phyloP scores from a whole-genome alignment of 2,888 invertebrate species.

The Prenolepis imparis region DNA sequence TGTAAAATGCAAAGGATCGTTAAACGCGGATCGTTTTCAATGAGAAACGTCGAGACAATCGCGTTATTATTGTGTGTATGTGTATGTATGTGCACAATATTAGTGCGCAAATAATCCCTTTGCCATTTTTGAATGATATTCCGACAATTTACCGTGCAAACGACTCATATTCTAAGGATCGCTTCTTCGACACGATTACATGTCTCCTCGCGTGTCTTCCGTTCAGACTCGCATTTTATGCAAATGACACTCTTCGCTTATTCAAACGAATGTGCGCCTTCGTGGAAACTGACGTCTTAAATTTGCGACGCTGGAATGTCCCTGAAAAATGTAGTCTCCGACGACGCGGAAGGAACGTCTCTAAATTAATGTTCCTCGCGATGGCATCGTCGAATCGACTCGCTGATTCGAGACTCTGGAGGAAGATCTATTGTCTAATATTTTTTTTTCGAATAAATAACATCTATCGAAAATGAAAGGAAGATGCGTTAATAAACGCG shows the following conservation, averaged over 20 bases:
- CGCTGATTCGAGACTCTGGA: background rate
- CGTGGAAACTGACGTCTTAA: slow-evolving; percentile 21
- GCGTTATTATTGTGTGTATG: background rate
- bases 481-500: slow-evolving; percentile 30
- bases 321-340: background rate
- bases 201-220: background rate
- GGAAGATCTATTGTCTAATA: background rate
- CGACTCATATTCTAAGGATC: background rate
- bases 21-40: slow-evolving; percentile 2
- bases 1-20: slow-evolving; percentile 11
- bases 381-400: background rate
- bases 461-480: slow-evolving; percentile 30
- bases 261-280: slow-evolving; percentile 15
- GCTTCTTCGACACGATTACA: slow-evolving; percentile 11
- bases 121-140: background rate
- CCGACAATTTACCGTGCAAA: background rate
- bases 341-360: slow-evolving; percentile 4
- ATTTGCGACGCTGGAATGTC: slow-evolving; percentile 41
- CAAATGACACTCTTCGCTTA: background rate
- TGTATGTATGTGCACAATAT: background rate
- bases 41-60: background rate
- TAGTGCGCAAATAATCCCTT: slow-evolving; percentile 1
- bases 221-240: slow-evolving; percentile 21
- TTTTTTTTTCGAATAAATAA: background rate
- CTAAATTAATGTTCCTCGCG: slow-evolving; percentile 3